phyloP scores from a whole-genome alignment of 2,888 invertebrate genomes.

The Timema cristinae region DNA sequence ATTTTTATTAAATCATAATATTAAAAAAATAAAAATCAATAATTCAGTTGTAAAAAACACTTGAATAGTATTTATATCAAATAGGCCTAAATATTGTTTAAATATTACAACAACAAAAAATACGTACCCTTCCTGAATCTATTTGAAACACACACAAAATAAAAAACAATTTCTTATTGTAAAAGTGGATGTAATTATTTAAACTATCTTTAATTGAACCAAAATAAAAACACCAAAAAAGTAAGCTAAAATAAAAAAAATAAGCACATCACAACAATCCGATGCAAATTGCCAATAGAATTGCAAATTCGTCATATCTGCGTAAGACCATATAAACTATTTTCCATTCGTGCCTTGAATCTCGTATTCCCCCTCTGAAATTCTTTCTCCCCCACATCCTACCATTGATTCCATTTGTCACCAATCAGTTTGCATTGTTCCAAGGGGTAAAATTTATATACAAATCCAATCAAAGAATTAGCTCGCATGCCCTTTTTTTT shows the following conservation, averaged over 20 bases:
- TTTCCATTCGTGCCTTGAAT: neutral
- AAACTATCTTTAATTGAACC: no score
- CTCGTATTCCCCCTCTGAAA: no score
- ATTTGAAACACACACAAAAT: no score
- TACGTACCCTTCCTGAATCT: no score
- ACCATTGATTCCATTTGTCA: constrained; percentile 12
- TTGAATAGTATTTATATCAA: no score
- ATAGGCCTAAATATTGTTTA: no score
- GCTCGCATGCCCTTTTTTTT: neutral
- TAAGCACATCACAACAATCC: neutral
- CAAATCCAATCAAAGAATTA: constrained; percentile 11
- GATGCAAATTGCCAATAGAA: constrained; percentile 17
- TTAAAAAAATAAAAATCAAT: no score
- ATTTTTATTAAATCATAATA: no score
- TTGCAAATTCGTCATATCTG: constrained; percentile 12
- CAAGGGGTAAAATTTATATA: neutral
- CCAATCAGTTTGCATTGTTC: constrained; percentile 13
- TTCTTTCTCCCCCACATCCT: neutral
- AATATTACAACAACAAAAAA: no score
- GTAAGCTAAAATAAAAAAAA: neutral
- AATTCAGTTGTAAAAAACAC: no score
- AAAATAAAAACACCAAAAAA: neutral
- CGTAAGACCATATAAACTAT: constrained; percentile 3
- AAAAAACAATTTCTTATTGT: no score
- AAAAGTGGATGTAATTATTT: no score